Evolutionary conservation across 2,113 vertebrate genomes (phyloP).

Genomic region (Lota lota): DNA sequence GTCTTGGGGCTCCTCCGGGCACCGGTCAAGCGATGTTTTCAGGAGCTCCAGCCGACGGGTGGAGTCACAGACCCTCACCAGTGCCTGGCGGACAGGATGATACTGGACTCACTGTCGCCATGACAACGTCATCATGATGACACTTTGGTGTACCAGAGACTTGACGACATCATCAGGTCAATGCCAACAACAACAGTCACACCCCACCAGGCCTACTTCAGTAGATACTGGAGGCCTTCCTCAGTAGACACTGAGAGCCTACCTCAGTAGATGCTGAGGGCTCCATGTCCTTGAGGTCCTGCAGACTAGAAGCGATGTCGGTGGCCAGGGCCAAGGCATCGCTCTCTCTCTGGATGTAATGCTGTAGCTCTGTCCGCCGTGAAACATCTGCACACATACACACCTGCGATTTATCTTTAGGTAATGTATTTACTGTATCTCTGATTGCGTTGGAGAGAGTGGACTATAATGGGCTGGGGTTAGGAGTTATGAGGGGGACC

Average conservation of each 20-base stretch:
- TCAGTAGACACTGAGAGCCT: conserved; percentile 47
- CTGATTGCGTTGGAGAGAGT: no score
- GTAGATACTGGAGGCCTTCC: not conserved
- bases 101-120: no score
- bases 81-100: conserved; percentile 37
- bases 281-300: conserved; percentile 55
- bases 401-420: not conserved
- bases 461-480: no score
- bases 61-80: conserved; percentile 49
- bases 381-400: conserved; percentile 10
- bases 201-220: not conserved
- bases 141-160: no score
- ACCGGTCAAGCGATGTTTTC: conserved; percentile 45
- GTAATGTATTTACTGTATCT: not conserved
- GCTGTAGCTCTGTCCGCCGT: conserved; percentile 48
- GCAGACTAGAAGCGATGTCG: conserved; percentile 58
- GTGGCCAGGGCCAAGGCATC: conserved; percentile 51
- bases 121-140: no score
- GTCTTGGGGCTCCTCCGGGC: conserved; percentile 34
- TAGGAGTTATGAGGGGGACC: no score
- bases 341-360: conserved; percentile 53
- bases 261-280: conserved; percentile 57
- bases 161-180: no score
- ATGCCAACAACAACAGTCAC: no score
- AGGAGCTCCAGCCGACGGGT: conserved; percentile 63